A percentile compares a stretch with the other conserved stretches of the same genome.
Conservation (phyloP, 2,797 vertebrate genomes). For the Dromococcyx pavoninus region DNA sequence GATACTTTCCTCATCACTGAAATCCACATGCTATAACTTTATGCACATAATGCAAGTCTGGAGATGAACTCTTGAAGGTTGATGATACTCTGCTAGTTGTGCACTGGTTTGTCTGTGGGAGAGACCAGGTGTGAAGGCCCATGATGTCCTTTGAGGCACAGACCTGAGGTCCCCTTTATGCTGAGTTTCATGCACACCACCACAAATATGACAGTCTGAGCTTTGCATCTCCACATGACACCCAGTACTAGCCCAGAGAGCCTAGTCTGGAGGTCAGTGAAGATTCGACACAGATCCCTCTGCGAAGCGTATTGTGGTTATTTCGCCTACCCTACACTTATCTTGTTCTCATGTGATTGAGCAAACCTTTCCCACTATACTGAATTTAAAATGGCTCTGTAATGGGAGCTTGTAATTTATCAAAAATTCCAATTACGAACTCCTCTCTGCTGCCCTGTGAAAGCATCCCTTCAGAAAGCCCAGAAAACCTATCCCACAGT, state of each 20-base stretch:
- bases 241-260: background rate
- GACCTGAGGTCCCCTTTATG: background rate
- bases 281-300: background rate
- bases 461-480: background rate
- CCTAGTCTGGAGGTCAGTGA: background rate
- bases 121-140: background rate
- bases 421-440: background rate
- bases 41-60: background rate
- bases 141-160: background rate
- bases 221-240: background rate
- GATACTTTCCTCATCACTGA: background rate
- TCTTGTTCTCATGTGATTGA: background rate
- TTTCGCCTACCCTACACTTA: background rate
- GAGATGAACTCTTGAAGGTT: background rate
- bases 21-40: background rate
- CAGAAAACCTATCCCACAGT: background rate
- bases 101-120: background rate
- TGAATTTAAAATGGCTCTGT: background rate
- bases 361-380: background rate
- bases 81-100: background rate
- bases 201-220: background rate
- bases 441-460: background rate
- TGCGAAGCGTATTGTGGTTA: background rate
- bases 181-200: background rate
- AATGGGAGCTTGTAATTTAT: slow-evolving; percentile 13